phyloP scores from a whole-genome alignment of 2,797 vertebrate genomes.

The Sus cebifrons region DNA sequence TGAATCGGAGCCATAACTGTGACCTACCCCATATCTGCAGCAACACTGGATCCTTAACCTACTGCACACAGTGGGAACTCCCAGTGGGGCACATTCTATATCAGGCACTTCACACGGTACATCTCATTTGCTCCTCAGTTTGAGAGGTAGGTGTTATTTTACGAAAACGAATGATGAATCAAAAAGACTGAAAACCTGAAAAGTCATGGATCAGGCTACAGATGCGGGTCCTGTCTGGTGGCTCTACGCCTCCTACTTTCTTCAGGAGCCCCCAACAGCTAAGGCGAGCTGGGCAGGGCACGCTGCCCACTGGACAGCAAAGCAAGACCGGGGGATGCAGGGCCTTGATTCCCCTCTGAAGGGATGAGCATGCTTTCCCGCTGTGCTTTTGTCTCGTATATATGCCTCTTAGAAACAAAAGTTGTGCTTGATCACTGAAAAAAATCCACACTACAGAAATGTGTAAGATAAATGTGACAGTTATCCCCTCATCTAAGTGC shows the following conservation, averaged over 20 bases:
- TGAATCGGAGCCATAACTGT: no score
- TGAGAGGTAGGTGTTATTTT: neutral
- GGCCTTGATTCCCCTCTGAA: neutral
- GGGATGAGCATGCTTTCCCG: neutral
- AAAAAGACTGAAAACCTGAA: neutral
- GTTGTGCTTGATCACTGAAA: neutral
- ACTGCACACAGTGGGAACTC: no score
- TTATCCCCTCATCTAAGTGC: neutral
- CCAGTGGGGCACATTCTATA: neutral
- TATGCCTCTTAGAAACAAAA: neutral
- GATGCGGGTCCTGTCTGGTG: no score
- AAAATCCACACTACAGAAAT: neutral
- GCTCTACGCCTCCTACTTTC: neutral
- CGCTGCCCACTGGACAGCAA: fast-evolving
- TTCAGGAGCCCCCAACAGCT: fast-evolving
- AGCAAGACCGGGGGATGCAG: fast-evolving
- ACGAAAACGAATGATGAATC: neutral
- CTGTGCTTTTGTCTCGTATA: neutral
- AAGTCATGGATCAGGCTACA: neutral
- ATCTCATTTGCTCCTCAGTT: neutral
- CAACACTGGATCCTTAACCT: no score
- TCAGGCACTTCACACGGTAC: neutral
- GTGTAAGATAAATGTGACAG: neutral
- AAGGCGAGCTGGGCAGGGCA: fast-evolving
- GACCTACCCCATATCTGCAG: no score